phyloP scores from a whole-genome alignment of 2,888 invertebrate genomes.

The Aelia acuminata region DNA sequence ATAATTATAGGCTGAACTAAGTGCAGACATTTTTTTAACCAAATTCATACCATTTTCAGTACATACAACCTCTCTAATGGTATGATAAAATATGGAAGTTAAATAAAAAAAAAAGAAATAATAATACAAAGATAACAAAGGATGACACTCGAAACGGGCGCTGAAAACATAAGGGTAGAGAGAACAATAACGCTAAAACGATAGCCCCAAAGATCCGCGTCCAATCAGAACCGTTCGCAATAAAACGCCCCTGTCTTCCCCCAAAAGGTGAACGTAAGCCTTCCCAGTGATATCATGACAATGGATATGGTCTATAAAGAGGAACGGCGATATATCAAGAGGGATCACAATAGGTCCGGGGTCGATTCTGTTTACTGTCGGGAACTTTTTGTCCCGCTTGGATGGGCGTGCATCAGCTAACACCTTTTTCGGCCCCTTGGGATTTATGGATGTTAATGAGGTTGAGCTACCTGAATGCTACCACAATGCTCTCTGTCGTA shows the following conservation, averaged over 20 bases:
- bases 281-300: not conserved
- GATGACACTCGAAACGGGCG: not conserved
- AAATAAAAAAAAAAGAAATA: not conserved
- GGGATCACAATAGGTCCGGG: not conserved
- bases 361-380: slow-evolving; percentile 10
- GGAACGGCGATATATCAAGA: not conserved
- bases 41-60: too few species aligned
- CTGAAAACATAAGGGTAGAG: not conserved
- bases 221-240: not conserved
- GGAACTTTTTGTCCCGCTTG: not conserved
- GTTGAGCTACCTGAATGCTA: not conserved
- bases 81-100: too few species aligned
- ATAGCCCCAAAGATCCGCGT: not conserved
- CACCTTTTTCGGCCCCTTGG: not conserved
- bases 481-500: not conserved
- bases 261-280: not conserved
- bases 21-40: too few species aligned
- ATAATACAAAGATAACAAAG: not conserved
- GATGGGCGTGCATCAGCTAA: not conserved
- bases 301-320: slow-evolving; percentile 22
- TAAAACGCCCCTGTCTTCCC: not conserved
- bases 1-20: too few species aligned
- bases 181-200: not conserved
- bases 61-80: too few species aligned
- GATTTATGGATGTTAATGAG: slow-evolving; percentile 51